These are phyloP conservation scores for Bambusicola thoracicus DNA, from an alignment of 2,113 vertebrate species.

Conservation along the genomic window DNA sequence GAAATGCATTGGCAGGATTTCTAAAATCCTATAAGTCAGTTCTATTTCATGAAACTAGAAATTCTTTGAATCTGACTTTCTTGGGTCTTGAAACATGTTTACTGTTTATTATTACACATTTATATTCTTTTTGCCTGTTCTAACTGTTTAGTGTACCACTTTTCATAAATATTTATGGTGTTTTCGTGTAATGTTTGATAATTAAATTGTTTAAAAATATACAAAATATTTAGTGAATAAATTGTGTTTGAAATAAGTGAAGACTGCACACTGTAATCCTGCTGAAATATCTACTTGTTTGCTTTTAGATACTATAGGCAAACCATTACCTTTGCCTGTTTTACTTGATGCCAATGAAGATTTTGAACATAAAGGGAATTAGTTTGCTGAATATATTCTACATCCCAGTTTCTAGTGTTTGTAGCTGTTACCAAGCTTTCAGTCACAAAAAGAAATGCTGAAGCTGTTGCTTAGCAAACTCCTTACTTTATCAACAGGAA, in stretches of 20 bases:
- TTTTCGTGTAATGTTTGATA: not conserved
- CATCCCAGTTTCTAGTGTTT: not conserved
- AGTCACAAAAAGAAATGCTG: not conserved
- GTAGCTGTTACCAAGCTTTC: slow-evolving; percentile 6
- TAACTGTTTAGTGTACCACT: not conserved
- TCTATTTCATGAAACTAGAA: not conserved
- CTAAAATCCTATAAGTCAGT: not conserved
- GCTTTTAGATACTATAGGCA: slow-evolving; percentile 33
- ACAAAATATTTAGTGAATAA: not conserved
- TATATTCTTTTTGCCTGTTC: not conserved
- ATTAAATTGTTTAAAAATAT: not conserved
- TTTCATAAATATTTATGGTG: not conserved
- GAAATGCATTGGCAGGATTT: not conserved
- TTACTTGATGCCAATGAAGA: not conserved
- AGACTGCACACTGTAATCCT: not conserved
- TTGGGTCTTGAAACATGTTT: not conserved
- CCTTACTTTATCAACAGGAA: not conserved
- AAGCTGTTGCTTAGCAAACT: slow-evolving; percentile 46
- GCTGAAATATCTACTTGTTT: not conserved
- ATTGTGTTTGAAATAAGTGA: not conserved
- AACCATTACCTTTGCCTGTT: slow-evolving; percentile 6
- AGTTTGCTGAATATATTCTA: not conserved
- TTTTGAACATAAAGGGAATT: not conserved
- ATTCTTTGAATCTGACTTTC: not conserved
- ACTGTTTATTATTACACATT: not conserved